phyloP scores from a whole-genome alignment of 2,888 invertebrate species.

The Drosophila percnosoma region DNA sequence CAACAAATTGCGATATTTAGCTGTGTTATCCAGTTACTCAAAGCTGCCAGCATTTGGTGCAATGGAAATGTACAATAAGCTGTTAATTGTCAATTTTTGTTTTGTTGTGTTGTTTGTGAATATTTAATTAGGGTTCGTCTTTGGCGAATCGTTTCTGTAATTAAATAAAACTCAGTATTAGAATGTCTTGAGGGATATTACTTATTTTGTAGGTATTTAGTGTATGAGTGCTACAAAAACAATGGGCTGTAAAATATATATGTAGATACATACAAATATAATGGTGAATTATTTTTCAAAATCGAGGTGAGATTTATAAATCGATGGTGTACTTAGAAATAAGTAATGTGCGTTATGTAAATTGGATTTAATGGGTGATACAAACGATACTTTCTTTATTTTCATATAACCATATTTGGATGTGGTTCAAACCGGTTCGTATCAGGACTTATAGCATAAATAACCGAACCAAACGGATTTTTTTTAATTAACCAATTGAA shows the following conservation, averaged over 20 bases:
- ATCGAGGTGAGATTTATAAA: background rate
- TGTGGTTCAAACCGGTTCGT: background rate
- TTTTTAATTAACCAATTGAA: background rate
- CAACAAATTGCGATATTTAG: conserved; percentile 49
- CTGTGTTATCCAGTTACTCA: conserved; percentile 57
- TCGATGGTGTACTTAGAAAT: conserved; percentile 11
- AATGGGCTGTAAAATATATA: background rate
- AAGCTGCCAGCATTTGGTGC: conserved; percentile 62
- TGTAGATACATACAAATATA: background rate
- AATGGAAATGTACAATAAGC: conserved; percentile 47
- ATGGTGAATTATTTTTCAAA: background rate
- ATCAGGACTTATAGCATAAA: background rate
- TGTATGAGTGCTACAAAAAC: conserved; percentile 12
- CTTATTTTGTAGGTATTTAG: conserved; percentile 6
- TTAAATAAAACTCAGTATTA: conserved; percentile 65
- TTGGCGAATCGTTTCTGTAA: conserved; percentile 86
- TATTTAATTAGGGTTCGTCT: conserved; percentile 77
- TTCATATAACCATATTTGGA: background rate
- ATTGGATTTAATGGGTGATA: conserved; percentile 2
- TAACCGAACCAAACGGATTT: background rate
- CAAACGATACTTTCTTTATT: background rate
- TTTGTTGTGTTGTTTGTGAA: conserved; percentile 50
- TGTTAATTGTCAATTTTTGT: conserved; percentile 44
- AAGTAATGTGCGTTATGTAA: conserved; percentile 23
- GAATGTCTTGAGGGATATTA: conserved; percentile 32